phyloP scores from a whole-genome alignment of 2,113 vertebrate genomes.

The Otocyon megalotis region DNA sequence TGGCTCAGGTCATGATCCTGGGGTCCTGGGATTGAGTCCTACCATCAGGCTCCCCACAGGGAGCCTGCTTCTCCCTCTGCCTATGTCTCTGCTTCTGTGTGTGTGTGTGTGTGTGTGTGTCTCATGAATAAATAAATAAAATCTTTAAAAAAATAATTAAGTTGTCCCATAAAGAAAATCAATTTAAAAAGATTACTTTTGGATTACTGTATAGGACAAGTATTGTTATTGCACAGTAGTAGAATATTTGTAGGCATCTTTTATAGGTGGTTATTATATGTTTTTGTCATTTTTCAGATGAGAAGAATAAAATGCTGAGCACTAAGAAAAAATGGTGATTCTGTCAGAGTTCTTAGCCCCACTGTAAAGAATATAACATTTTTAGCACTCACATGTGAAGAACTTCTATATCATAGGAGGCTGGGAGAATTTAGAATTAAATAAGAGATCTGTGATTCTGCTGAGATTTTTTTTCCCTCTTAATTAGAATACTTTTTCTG shows the following conservation, averaged over 20 bases:
- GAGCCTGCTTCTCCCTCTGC: too few relatives aligned
- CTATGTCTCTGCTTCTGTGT: too few relatives aligned
- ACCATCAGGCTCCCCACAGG: too few relatives aligned
- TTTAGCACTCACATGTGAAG: neutral
- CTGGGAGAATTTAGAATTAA: neutral
- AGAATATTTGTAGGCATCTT: constrained; percentile 5
- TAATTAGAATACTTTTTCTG: neutral
- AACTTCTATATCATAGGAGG: neutral
- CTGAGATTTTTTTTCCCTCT: neutral
- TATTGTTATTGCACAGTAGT: neutral
- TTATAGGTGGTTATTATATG: neutral
- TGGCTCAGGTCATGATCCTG: too few relatives aligned
- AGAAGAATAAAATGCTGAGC: neutral
- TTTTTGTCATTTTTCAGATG: neutral
- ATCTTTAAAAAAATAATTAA: neutral
- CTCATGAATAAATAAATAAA: too few relatives aligned
- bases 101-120: too few relatives aligned
- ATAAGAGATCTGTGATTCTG: neutral
- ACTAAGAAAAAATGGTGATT: neutral
- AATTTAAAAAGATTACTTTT: neutral
- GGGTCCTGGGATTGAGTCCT: too few relatives aligned
- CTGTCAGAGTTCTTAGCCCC: neutral
- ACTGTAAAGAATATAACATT: neutral
- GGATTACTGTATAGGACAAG: neutral
- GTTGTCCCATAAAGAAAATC: neutral